Evolutionary conservation across 2,113 vertebrate genomes (phyloP).

Genomic region (Pelodiscus sinensis): DNA sequence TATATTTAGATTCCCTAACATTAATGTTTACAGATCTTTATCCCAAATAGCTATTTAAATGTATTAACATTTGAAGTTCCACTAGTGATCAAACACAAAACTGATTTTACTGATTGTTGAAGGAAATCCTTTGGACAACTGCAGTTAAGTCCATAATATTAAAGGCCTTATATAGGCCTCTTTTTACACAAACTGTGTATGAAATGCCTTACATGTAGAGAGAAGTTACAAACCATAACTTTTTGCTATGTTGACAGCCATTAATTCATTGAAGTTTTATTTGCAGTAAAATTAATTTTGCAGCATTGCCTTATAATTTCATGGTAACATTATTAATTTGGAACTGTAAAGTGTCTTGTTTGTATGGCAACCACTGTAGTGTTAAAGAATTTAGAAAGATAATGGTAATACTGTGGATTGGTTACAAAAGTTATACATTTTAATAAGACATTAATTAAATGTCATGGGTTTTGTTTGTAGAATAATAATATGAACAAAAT

Average conservation of each 20-base stretch:
- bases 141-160: not conserved
- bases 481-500: not conserved
- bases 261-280: conserved; percentile 47
- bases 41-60: not conserved
- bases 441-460: not conserved
- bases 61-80: not conserved
- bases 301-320: not conserved
- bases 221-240: not conserved
- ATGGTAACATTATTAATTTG: not conserved
- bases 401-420: not conserved
- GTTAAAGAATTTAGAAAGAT: conserved; percentile 28
- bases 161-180: conserved; percentile 1
- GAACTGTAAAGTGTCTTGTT: not conserved
- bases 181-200: not conserved
- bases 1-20: conserved; percentile 9
- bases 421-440: not conserved
- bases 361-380: not conserved
- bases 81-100: not conserved
- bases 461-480: not conserved
- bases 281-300: conserved; percentile 8
- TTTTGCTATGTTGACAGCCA: conserved; percentile 13
- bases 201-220: not conserved
- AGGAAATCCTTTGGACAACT: not conserved
- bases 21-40: not conserved
- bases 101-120: not conserved